Conservation (phyloP, 1,140 invertebrate species). For the Spodoptera frugiperda region DNA sequence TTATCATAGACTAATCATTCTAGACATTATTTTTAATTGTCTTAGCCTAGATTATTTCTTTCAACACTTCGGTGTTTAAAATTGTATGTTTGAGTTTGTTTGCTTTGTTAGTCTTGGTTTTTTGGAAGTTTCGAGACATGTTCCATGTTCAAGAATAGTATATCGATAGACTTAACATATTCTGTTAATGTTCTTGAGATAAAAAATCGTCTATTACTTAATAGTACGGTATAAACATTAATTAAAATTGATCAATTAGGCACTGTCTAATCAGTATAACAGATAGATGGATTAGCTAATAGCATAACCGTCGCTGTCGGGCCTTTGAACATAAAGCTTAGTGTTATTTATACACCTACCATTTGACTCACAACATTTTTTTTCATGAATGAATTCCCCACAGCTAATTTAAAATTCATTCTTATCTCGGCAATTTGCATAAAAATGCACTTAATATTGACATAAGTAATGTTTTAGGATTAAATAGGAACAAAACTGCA, state of each 20-base stretch:
- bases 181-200: too few relatives aligned
- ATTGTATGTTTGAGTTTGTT: not conserved
- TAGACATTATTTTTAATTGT: constrained; percentile 19
- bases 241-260: not conserved
- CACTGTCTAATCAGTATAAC: too few relatives aligned
- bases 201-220: too few relatives aligned
- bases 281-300: not conserved
- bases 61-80: not conserved
- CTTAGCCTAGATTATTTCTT: constrained; percentile 22
- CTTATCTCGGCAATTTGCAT: constrained; percentile 26
- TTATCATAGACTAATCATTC: constrained; percentile 27
- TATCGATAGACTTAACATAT: too few relatives aligned
- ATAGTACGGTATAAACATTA: too few relatives aligned
- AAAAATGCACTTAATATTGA: constrained; percentile 45
- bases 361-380: not conserved
- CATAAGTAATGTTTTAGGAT: constrained; percentile 44
- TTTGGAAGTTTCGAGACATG: too few relatives aligned
- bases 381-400: constrained; percentile 40
- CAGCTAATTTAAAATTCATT: constrained; percentile 29
- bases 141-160: too few relatives aligned
- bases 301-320: constrained; percentile 6
- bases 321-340: constrained; percentile 21
- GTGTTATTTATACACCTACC: constrained; percentile 8
- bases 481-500: constrained; percentile 40
- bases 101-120: too few relatives aligned